Conservation (phyloP, 37 sponge, comb jelly and placozoan species). For the Beroe ovata region DNA sequence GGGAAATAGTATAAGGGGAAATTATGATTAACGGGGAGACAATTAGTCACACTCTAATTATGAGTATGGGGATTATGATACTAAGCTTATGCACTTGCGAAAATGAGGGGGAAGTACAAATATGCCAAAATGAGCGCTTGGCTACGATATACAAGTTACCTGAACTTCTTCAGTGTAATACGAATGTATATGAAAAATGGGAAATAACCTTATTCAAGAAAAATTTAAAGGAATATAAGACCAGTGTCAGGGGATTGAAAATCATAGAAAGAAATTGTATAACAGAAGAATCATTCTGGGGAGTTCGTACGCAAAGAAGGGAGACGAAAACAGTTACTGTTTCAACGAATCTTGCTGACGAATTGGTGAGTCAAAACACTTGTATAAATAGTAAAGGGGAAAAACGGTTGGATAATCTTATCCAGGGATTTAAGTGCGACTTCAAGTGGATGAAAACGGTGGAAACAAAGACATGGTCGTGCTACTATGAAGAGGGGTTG, state of each 20-base stretch:
- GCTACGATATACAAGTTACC: constrained; percentile 23
- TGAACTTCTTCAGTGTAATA: not conserved
- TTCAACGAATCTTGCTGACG: constrained; percentile 12
- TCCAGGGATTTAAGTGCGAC: no score
- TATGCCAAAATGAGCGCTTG: constrained; percentile 12
- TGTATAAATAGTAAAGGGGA: constrained; percentile 4
- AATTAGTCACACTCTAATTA: not conserved
- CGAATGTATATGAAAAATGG: constrained; percentile 31
- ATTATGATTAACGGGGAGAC: not conserved
- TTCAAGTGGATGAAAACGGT: no score
- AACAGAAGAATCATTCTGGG: constrained; percentile 14
- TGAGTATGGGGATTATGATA: not conserved
- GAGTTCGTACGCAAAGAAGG: not conserved
- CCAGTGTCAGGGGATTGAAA: constrained; percentile 6
- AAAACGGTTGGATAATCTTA: no score
- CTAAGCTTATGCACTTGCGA: not conserved
- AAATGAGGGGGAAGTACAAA: constrained; percentile 19
- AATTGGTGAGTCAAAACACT: constrained; percentile 14
- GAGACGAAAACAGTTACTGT: not conserved
- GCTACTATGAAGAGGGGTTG: no score
- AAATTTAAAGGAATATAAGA: constrained; percentile 10
- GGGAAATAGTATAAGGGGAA: not conserved
- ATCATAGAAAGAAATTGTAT: not conserved
- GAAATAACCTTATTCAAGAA: constrained; percentile 27
- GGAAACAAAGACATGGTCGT: no score